Evolutionary conservation across 2,888 invertebrate species (phyloP), one percentile per base, ranked within the genome.

Genomic region (Polydrusus pterygomalis): DNA sequence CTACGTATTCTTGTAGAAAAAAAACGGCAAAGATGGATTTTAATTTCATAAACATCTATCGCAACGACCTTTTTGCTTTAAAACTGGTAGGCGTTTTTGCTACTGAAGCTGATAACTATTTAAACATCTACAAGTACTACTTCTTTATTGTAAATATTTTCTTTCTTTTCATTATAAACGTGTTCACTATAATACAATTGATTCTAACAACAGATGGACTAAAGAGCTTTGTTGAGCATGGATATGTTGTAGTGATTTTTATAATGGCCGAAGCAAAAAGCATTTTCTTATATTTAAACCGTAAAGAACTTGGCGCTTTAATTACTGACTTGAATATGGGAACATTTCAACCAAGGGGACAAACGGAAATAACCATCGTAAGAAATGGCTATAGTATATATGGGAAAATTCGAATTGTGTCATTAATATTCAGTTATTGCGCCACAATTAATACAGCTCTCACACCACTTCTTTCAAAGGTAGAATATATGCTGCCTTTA

Each of bases 271-370:
- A 34, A 34, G 56, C 34, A 34, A 34, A 56, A 15, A 34, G 34
- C 15, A 25, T 25, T 25, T 25, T 25, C 8, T 56, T 56, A 15
- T 34, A 13, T 18, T 51, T 34, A 1, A 56, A 30, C 7, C 34
- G 34, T 9, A 56, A 34, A 6, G 34, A 30, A 2, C 11, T 34
- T 6, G 34, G n/a, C 8, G 13, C 7, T 1, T 9, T 54, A 13
- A 13, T 54, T 6, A 13, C 25, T 5, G 25, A 25, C 5, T 25
- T 25, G 5, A 25, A 25, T 25, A 5, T 25, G 25, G 5, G 5
- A 13, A 0, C 13, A 1, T 56, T 56, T 56, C 56, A 43, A 43
- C 80, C 34, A 34, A 25, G 7, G 20, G 25, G 2, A 0, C 13
- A 54, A 30, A n/a, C 10, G 0, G 54, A 54, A 54, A 54, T 54